phyloP scores from a whole-genome alignment of 1,140 invertebrate species.

The Steinernema feltiae region DNA sequence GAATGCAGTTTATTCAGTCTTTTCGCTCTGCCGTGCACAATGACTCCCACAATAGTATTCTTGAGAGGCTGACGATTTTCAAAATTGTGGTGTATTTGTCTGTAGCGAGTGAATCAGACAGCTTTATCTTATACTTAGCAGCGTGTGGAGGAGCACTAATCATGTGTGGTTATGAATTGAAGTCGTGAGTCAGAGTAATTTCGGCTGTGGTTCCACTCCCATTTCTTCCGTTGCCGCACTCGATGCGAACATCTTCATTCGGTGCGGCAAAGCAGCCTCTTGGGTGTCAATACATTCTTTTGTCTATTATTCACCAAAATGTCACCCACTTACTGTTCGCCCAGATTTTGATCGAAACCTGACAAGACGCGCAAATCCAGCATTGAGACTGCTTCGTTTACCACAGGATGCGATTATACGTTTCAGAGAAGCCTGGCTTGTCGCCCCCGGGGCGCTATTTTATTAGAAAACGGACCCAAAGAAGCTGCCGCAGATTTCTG shows the following conservation, averaged over 20 bases:
- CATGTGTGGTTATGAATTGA: too few relatives aligned
- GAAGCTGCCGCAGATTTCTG: not conserved
- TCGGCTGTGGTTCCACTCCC: not conserved
- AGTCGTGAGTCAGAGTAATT: not conserved
- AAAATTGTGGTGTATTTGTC: too few relatives aligned
- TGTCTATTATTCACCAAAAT: not conserved
- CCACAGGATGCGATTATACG: not conserved
- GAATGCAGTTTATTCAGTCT: not conserved
- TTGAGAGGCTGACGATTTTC: too few relatives aligned
- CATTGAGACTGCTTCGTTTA: not conserved
- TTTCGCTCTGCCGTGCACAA: too few relatives aligned
- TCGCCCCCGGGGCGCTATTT: conserved; percentile 2
- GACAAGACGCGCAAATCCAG: not conserved
- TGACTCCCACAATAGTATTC: too few relatives aligned
- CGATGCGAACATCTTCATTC: not conserved
- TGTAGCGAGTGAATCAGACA: too few relatives aligned
- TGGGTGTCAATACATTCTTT: not conserved
- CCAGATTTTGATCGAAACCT: too few relatives aligned
- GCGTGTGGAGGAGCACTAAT: too few relatives aligned
- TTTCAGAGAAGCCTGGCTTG: not conserved
- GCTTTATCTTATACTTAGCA: too few relatives aligned
- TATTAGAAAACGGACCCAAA: not conserved
- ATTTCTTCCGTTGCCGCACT: not conserved
- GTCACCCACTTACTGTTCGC: too few relatives aligned
- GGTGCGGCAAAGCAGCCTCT: not conserved